Base-by-base conservation (phyloP, 1,140 invertebrate genomes). In the Aphaenogaster rudis region DNA sequence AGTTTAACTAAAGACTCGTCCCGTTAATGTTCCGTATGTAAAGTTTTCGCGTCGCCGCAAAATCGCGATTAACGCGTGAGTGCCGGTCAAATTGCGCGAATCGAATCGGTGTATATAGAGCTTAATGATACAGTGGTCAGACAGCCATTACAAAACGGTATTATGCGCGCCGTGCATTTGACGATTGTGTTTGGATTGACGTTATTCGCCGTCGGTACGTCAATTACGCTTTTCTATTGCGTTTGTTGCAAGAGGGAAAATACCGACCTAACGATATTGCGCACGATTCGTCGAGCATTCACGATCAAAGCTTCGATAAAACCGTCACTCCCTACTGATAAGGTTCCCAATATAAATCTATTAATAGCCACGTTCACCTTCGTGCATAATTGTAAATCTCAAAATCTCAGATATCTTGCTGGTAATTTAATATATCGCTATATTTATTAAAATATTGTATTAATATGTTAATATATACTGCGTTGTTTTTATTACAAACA, bases 121-220 rank as follows among this genome's bases (percentile, higher is more conserved):
- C 59, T 86, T 66, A 57, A 76, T 84, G 69, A 84, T 61, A 84
- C 69, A 76, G 54, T 45, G 52, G 42, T 64, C 80, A 63, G 54
- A 74, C 69, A 74, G 54, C 42, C 69, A 84, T 84, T 74, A 48
- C 69, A 84, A 74, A 82, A 82, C 13, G 28, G 17, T 52, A 84
- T 84, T 84, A 84, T 84, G 28, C 57, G 42, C 21, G 52, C 21
- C 39, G 54, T 48, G 77, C 78, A 61, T 84, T 84, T 74, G 80
- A 63, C 54, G 42, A 50, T 84, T 50, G 66, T 71, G 69, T 76
- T 63, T 54, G 69, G 33, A 84, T 84, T n/a, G 69, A 76, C 45
- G 17, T 84, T 84, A 61, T 82, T 74, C 39, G 52, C 42, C 42
- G 52, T 33, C 54, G 13, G 33, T 36, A 48, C 45, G 54, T 84